phyloP scores from a whole-genome alignment of 2,113 vertebrate genomes.

The Leiothrix lutea region DNA sequence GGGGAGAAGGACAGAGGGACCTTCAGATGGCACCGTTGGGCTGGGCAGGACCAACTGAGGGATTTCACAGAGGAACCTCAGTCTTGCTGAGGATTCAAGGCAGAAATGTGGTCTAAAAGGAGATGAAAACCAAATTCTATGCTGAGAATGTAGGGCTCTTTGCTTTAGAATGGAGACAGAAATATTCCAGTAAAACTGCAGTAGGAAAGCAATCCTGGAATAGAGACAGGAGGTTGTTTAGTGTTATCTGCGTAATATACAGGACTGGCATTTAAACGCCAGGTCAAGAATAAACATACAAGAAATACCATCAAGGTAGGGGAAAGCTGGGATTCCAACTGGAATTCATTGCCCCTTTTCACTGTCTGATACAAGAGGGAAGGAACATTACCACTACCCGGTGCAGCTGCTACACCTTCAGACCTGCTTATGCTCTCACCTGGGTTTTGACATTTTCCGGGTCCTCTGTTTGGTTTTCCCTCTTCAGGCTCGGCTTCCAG shows the following conservation, averaged over 20 bases:
- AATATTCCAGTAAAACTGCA: background rate
- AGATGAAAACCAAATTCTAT: conserved; percentile 5
- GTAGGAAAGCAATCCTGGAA: background rate
- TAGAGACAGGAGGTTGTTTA: background rate
- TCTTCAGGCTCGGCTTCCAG: conserved; percentile 91
- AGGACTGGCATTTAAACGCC: background rate
- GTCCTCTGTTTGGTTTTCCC: conserved; percentile 80
- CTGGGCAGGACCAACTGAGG: background rate
- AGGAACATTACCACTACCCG: background rate
- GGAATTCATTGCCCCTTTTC: background rate
- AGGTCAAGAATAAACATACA: background rate
- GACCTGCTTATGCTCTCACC: conserved; percentile 58
- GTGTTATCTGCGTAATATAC: background rate
- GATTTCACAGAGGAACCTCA: background rate
- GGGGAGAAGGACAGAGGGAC: background rate
- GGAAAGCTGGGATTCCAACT: background rate
- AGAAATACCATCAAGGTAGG: background rate
- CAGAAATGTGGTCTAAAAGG: background rate
- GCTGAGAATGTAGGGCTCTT: background rate
- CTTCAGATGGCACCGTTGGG: rapidly evolving
- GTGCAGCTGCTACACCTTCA: background rate
- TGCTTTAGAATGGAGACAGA: background rate
- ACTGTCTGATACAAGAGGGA: background rate
- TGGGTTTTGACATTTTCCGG: conserved; percentile 84
- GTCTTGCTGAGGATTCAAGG: background rate